These are phyloP conservation scores for Podilymbus podiceps DNA, from an alignment of 2,113 vertebrate genomes.

Conservation along the genomic window DNA sequence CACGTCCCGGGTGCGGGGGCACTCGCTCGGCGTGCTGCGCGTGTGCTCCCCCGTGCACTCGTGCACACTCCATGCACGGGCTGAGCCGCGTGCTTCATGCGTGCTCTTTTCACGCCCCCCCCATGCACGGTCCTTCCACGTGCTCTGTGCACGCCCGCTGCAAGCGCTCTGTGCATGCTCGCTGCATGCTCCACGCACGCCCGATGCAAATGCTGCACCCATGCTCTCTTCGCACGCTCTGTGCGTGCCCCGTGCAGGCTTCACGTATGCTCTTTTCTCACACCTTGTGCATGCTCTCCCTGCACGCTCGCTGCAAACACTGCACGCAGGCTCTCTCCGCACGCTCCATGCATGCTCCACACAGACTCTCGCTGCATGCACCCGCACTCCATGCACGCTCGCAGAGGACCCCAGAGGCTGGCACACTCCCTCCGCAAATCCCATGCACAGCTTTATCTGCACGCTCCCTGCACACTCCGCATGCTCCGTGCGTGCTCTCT, in stretches of 20 bases:
- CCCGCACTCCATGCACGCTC: fast-evolving
- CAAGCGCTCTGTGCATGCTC: not conserved
- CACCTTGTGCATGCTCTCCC: fast-evolving
- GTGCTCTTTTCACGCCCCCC: fast-evolving
- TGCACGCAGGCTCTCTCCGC: fast-evolving
- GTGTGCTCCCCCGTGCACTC: fast-evolving
- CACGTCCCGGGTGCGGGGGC: fast-evolving
- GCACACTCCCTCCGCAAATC: not conserved
- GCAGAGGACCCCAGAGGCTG: not conserved
- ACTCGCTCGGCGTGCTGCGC: fast-evolving
- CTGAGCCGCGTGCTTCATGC: not conserved
- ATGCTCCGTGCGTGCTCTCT: fast-evolving
- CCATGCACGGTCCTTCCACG: fast-evolving
- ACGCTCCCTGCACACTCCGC: not conserved
- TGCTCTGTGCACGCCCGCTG: fast-evolving
- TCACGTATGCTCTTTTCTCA: too few species aligned
- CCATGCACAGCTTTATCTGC: fast-evolving
- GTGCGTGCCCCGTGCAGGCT: not conserved
- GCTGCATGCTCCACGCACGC: fast-evolving
- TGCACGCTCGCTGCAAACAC: not conserved
- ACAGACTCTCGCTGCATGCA: not conserved
- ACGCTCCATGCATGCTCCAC: fast-evolving
- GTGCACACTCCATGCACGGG: fast-evolving
- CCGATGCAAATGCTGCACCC: too few species aligned
- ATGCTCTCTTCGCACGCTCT: fast-evolving